Evolutionary conservation across 1,140 invertebrate species (phyloP).

Genomic region (Pogonognathellus flavescens): DNA sequence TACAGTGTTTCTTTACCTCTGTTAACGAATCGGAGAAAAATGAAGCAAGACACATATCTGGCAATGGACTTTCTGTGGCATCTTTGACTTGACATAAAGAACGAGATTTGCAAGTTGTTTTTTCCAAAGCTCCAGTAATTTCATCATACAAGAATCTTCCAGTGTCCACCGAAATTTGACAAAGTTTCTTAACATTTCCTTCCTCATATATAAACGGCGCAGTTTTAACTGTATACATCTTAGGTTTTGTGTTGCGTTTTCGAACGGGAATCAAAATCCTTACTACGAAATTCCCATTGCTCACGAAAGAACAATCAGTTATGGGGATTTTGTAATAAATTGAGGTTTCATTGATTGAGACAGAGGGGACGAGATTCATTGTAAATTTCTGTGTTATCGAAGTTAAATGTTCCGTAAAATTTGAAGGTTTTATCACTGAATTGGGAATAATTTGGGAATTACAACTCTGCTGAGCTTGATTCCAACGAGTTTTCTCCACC

Average conservation of each 20-base stretch:
- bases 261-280: conserved; percentile 52
- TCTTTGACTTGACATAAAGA: conserved; percentile 34
- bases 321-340: conserved; percentile 57
- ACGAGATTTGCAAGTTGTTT: conserved; percentile 49
- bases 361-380: not conserved
- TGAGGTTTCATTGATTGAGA: conserved; percentile 38
- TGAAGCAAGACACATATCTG: conserved; percentile 54
- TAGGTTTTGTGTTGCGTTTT: conserved; percentile 8
- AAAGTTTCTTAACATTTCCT: conserved; percentile 28
- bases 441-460: conserved; percentile 31
- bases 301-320: conserved; percentile 54
- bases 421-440: conserved; percentile 14
- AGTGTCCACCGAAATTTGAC: conserved; percentile 19
- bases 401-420: conserved; percentile 47
- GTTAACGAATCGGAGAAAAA: conserved; percentile 25
- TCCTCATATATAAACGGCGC: conserved; percentile 57
- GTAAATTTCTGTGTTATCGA: conserved; percentile 11
- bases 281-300: conserved; percentile 38
- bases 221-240: conserved; percentile 43
- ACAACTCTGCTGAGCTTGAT: conserved; percentile 43
- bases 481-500: conserved; percentile 60
- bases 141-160: conserved; percentile 52
- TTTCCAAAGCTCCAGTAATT: conserved; percentile 21
- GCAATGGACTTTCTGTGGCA: not conserved
- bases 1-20: conserved; percentile 53